A percentile compares a stretch with the other conserved stretches of the same genome.
Conservation (phyloP, 2,888 invertebrate genomes). For the Sphaerophoria rueppellii region DNA sequence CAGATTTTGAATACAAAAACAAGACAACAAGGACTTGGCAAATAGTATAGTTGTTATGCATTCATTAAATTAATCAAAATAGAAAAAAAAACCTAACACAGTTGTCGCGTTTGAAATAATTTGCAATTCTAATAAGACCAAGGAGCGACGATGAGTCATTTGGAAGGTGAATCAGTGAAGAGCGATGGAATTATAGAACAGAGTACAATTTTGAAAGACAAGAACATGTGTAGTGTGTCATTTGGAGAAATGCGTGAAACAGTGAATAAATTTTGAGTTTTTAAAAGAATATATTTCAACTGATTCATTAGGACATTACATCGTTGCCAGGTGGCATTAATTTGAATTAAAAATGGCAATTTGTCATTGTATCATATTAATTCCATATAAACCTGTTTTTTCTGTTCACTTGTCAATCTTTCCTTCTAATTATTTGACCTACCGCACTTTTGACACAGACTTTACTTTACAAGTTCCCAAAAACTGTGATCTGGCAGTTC, state of each 20-base stretch:
- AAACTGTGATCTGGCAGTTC: constrained; percentile 11
- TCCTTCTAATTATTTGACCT: too few relatives aligned
- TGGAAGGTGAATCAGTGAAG: not conserved
- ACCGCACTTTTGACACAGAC: too few relatives aligned
- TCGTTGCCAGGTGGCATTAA: not conserved
- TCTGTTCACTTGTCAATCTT: too few relatives aligned
- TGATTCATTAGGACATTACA: not conserved
- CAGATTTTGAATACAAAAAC: not conserved
- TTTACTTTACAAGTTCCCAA: not conserved
- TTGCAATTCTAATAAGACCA: constrained; percentile 34
- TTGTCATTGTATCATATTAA: too few relatives aligned
- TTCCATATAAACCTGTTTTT: too few relatives aligned
- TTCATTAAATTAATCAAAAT: constrained; percentile 6
- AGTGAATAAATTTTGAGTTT: constrained; percentile 22
- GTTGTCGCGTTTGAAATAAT: constrained; percentile 10
- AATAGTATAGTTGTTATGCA: not conserved
- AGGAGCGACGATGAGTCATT: not conserved
- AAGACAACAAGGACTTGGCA: constrained; percentile 1
- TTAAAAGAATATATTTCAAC: not conserved
- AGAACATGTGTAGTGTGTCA: not conserved
- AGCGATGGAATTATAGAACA: constrained; percentile 10
- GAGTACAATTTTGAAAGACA: not conserved
- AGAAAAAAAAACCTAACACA: not conserved
- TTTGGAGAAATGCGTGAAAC: constrained; percentile 25
- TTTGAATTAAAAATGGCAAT: too few relatives aligned